A percentile compares a stretch with the other conserved stretches of the same genome.
These are phyloP conservation scores for Sesia apiformis DNA, from an alignment of 2,888 invertebrate genomes.

Conservation along the genomic window DNA sequence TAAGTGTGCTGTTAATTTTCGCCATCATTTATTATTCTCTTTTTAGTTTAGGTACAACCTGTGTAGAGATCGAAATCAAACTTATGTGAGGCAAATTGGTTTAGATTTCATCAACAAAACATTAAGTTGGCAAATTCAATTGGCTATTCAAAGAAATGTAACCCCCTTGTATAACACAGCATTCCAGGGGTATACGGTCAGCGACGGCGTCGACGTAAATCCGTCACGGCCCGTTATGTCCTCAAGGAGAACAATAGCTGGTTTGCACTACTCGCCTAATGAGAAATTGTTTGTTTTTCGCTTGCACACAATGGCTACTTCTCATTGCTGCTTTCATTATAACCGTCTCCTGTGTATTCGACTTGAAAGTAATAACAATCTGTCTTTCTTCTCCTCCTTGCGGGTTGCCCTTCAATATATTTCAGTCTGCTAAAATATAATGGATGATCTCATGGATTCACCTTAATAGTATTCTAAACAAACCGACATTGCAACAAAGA, in stretches of 20 bases:
- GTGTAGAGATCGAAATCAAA: too few species aligned
- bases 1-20: slow-evolving; percentile 3
- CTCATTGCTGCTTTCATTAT: slow-evolving; percentile 55
- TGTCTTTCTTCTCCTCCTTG: too few species aligned
- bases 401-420: too few species aligned
- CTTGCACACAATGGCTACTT: slow-evolving; percentile 54
- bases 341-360: slow-evolving; percentile 34
- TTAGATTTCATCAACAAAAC: too few species aligned
- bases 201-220: slow-evolving; percentile 49
- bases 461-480: too few species aligned
- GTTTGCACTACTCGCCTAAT: slow-evolving; percentile 63
- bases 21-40: background rate
- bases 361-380: slow-evolving; percentile 12
- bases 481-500: too few species aligned
- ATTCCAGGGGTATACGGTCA: slow-evolving; percentile 50
- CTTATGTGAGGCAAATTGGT: too few species aligned
- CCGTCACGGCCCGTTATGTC: slow-evolving; percentile 68
- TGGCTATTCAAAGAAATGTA: slow-evolving; percentile 7
- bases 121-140: background rate
- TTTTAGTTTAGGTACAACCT: too few species aligned
- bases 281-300: slow-evolving; percentile 70
- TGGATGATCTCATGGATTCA: too few species aligned
- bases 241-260: slow-evolving; percentile 59
- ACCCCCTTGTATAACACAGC: slow-evolving; percentile 7
- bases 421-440: background rate